phyloP scores from a whole-genome alignment of 2,113 vertebrate genomes.

The Nansenia antarctica region DNA sequence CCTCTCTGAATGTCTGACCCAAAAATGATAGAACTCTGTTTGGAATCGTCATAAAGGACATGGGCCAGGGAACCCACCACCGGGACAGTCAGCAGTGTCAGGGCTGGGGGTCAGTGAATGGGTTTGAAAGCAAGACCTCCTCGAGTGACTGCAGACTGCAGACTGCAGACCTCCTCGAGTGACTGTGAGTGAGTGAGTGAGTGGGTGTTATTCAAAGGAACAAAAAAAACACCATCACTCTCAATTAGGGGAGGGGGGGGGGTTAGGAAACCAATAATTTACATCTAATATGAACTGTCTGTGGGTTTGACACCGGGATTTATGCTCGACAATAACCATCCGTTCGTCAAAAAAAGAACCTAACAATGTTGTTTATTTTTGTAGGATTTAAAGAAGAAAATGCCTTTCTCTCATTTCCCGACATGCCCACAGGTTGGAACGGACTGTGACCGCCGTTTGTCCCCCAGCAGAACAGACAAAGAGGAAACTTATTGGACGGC shows the following conservation, averaged over 20 bases:
- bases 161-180: slow-evolving; percentile 30
- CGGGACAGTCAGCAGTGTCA: slow-evolving; percentile 61
- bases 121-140: slow-evolving; percentile 55
- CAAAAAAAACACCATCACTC: slow-evolving; percentile 69
- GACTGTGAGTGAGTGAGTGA: slow-evolving; percentile 56
- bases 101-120: slow-evolving; percentile 38
- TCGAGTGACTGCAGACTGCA: neutral
- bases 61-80: slow-evolving; percentile 34
- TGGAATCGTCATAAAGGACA: slow-evolving; percentile 43
- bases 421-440: neutral
- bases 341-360: no score
- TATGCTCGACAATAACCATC: no score
- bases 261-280: slow-evolving; percentile 42
- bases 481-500: slow-evolving; percentile 23
- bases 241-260: slow-evolving; percentile 57
- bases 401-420: no score
- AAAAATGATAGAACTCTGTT: slow-evolving; percentile 42
- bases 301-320: neutral
- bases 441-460: neutral
- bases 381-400: no score
- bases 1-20: slow-evolving; percentile 36
- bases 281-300: slow-evolving; percentile 30
- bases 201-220: slow-evolving; percentile 57
- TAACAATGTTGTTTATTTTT: no score
- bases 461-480: slow-evolving; percentile 3